Base-by-base conservation (phyloP, 2,113 vertebrate species). In the Oxygymnocypris stewartii region DNA sequence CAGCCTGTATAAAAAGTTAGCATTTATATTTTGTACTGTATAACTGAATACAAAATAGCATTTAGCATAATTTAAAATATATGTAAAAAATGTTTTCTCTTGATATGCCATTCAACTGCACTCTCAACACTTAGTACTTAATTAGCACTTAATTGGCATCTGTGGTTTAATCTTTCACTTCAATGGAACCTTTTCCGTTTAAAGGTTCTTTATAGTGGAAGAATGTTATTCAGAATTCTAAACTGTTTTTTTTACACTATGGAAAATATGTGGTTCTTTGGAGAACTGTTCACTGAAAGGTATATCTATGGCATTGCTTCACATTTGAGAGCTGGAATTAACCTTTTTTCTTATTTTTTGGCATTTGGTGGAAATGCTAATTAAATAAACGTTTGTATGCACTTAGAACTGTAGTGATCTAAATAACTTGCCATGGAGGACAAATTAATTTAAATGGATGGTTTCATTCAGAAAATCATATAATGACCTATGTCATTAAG, bases 391-490 rank as follows among this genome's bases (percentile, higher is more conserved):
- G 10, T 23, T 57, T 79, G 16, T 16, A 12, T 57, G 28, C 31
- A 10, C 31, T 23, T 20, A 37, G 10, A 37, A 79, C 11, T 54
- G 4, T 18, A 10, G 44, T 35, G 2, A 79, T 79, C 25, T 37
- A 49, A 37, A 79, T 35, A 78, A 35, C 47, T 49, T 77, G 75
- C 51, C 47, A 51, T 11, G 75, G 44, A 54, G 25, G 51, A 37
- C 18, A 23, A 37, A 79, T 54, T 18, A 2, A 49, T 76, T 76
- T 49, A 49, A 79, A 49, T 6, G 11, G 20, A 31, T 11, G 8
- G 49, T 79, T 79, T 40, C n/a, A 80, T 80, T 80, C 4, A 16
- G 35, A 59, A 80, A 79, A 80, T 80, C 3, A 16, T 61, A 11
- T 71, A 78, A 78, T 49, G 49, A 20, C 3, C 10, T 10, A 51